These are phyloP conservation scores for Anguilla obscura DNA, from an alignment of 2,797 vertebrate species.

Conservation along the genomic window DNA sequence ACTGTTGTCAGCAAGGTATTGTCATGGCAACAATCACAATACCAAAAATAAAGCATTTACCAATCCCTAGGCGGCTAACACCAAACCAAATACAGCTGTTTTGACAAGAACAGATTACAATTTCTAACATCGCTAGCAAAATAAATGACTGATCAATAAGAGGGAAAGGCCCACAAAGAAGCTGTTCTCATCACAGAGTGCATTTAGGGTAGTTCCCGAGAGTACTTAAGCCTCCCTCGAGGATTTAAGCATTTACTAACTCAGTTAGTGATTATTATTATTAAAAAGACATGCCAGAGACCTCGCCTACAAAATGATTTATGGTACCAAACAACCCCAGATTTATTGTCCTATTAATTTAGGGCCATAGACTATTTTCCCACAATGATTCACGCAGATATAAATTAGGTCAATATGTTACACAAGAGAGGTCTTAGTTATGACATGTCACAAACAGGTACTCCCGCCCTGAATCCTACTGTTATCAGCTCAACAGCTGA, in stretches of 20 bases:
- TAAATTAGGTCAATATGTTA: not conserved
- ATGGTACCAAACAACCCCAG: not conserved
- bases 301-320: not conserved
- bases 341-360: not conserved
- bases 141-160: not conserved
- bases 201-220: not conserved
- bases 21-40: not conserved
- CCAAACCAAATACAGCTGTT: not conserved
- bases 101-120: not conserved
- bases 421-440: not conserved
- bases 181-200: not conserved
- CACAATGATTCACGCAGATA: not conserved
- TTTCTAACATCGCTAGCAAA: not conserved
- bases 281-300: not conserved
- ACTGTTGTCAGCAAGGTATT: not conserved
- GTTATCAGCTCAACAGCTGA: not conserved
- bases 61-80: not conserved
- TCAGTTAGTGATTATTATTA: not conserved
- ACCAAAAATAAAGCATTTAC: not conserved
- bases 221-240: not conserved
- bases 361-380: not conserved
- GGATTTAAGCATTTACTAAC: not conserved
- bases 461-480: not conserved
- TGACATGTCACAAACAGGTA: not conserved
- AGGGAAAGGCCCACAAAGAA: not conserved